These are phyloP conservation scores for Rhegmatorhina hoffmannsi DNA, from an alignment of 2,113 vertebrate genomes.

Conservation along the genomic window DNA sequence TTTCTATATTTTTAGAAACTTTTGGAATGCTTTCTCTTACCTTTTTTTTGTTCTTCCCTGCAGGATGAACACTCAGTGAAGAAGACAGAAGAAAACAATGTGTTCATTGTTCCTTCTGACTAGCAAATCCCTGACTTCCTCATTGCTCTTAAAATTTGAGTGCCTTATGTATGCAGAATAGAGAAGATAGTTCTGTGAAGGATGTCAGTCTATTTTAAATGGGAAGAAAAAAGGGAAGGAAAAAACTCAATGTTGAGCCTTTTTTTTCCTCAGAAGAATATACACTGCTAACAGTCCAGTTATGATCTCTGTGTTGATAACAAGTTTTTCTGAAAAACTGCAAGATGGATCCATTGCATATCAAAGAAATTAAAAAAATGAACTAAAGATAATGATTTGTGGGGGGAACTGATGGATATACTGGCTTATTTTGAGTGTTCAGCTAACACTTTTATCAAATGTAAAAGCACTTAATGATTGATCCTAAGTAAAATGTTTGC, in stretches of 20 bases:
- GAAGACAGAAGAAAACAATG: neutral
- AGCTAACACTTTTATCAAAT: neutral
- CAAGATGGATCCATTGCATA: neutral
- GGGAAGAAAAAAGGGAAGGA: neutral
- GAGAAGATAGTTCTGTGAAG: neutral
- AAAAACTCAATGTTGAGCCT: neutral
- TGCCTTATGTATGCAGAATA: neutral
- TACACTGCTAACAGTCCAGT: neutral
- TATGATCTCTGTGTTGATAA: neutral
- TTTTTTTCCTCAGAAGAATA: neutral
- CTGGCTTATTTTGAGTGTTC: neutral
- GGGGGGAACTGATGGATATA: neutral
- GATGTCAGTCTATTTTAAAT: neutral
- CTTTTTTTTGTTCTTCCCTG: neutral
- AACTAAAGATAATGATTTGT: neutral
- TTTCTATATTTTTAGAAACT: neutral
- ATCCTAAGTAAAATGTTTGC: neutral
- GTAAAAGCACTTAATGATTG: neutral
- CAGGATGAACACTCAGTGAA: neutral
- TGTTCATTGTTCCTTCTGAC: neutral
- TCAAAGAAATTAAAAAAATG: neutral
- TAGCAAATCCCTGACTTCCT: neutral
- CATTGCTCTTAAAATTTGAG: neutral
- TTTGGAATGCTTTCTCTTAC: neutral
- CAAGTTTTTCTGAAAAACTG: neutral